A percentile compares a stretch with the other conserved stretches of the same genome.
These are phyloP conservation scores for Chaetorhynchus papuensis DNA, from an alignment of 2,113 vertebrate species.

Conservation along the genomic window DNA sequence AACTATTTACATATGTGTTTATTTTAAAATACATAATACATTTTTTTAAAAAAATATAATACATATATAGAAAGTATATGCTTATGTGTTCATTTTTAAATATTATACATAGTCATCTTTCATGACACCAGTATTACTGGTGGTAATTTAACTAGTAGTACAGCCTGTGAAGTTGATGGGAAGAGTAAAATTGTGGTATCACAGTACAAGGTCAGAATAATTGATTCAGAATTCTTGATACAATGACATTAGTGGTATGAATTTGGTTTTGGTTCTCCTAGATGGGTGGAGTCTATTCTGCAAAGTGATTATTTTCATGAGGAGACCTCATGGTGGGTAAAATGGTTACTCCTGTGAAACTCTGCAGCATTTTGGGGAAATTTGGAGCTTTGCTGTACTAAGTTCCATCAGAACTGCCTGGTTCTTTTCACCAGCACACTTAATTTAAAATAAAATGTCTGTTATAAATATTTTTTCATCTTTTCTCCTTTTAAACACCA, in stretches of 20 bases:
- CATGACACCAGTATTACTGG: not conserved
- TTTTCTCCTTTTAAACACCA: not conserved
- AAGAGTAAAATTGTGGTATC: rapidly evolving
- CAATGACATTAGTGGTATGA: not conserved
- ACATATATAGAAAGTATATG: not conserved
- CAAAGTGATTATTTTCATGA: not conserved
- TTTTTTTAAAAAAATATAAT: not conserved
- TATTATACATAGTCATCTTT: not conserved
- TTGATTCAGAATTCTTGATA: not conserved
- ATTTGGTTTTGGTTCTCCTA: not conserved
- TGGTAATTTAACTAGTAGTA: not conserved
- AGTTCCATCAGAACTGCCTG: not conserved
- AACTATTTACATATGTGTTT: not conserved
- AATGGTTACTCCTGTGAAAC: not conserved
- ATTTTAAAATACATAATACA: not conserved
- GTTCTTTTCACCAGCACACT: not conserved
- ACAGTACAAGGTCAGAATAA: not conserved
- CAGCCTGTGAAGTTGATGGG: not conserved
- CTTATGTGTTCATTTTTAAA: not conserved
- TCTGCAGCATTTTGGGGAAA: not conserved
- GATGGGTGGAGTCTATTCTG: not conserved
- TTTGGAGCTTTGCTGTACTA: not conserved
- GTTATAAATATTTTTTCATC: not conserved
- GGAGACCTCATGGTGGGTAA: not conserved
- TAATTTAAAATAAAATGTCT: not conserved